These are phyloP conservation scores for Cyanoramphus novaezelandiae DNA, from an alignment of 2,113 vertebrate species.

Conservation along the genomic window DNA sequence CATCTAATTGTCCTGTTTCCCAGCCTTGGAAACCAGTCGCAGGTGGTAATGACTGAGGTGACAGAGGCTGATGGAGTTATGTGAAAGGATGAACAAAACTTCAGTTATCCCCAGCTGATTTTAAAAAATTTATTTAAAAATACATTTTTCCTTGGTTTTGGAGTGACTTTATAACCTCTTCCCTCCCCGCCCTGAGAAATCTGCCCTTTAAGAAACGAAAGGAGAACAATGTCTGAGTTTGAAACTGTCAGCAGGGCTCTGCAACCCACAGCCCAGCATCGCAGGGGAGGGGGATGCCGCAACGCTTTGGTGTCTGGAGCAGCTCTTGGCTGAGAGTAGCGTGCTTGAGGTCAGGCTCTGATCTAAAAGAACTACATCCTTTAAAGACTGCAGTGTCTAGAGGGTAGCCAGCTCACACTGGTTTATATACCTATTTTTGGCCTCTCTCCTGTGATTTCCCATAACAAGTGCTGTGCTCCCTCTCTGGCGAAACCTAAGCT, in stretches of 20 bases:
- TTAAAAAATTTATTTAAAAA: background rate
- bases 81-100: background rate
- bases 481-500: background rate
- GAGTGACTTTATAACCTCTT: background rate
- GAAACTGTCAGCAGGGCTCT: background rate
- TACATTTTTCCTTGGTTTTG: background rate
- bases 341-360: background rate
- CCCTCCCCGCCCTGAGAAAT: background rate
- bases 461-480: background rate
- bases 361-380: background rate
- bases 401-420: background rate
- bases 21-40: background rate
- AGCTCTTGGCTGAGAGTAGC: background rate
- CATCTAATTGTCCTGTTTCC: background rate
- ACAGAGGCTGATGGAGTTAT: background rate
- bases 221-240: background rate
- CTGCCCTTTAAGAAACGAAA: constrained; percentile 8
- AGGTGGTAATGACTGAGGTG: background rate
- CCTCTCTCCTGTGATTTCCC: background rate
- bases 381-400: background rate
- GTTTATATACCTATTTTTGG: background rate
- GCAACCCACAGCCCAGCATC: background rate
- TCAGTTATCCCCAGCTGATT: background rate
- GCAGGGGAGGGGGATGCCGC: background rate
- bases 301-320: accelerated